Base-by-base conservation (phyloP, 2,888 invertebrate species). In the Drosophila greeni region DNA sequence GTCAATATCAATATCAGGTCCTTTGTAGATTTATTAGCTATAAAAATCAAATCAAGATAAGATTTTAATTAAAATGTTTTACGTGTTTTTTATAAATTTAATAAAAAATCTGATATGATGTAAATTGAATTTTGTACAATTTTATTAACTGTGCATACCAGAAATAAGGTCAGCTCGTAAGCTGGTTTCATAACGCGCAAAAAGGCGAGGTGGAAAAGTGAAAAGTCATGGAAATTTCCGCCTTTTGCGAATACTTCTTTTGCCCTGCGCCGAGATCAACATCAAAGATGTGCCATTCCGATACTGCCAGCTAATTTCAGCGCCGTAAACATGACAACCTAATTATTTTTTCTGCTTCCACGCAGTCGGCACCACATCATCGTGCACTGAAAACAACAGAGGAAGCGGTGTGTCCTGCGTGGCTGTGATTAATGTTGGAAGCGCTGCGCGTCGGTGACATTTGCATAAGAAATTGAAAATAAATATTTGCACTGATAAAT, bases 401-500 rank as follows among this genome's bases (percentile, higher is more conserved):
- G 45, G 29, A 20, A n/a, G 20, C 18, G 5, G 14, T 29, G 24
- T 43, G 11, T 12, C 34, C 34, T 55, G 47, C 34, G 42, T 39
- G 48, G 26, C 66, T 58, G 37, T 66, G 70, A 70, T 70, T 71
- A 71, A 70, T 70, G 58, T 36, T 42, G 53, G 16, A 29, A 48
- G 43, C n/a, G 3, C 29, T 14, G 12, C 24, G 33, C 29, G 33
- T 12, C 59, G 20, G 72, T 74, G 72, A 83, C 79, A 85, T 85
- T 82, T 85, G 82, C 81, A 85, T 85, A 78, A 76, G 76, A 85
- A 83, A 82, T 82, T 85, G 82, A 82, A 82, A 85, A 84, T 65
- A 82, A 81, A 82, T 80, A 82, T 84, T 80, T 80, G 83, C 75
- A 71, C 54, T 72, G 72, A 84, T 82, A 82, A 66, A 47, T 68